Evolutionary conservation across 1,140 invertebrate species (phyloP), one percentile per base, ranked within the genome.

Genomic region (Chironomus striatipennis): DNA sequence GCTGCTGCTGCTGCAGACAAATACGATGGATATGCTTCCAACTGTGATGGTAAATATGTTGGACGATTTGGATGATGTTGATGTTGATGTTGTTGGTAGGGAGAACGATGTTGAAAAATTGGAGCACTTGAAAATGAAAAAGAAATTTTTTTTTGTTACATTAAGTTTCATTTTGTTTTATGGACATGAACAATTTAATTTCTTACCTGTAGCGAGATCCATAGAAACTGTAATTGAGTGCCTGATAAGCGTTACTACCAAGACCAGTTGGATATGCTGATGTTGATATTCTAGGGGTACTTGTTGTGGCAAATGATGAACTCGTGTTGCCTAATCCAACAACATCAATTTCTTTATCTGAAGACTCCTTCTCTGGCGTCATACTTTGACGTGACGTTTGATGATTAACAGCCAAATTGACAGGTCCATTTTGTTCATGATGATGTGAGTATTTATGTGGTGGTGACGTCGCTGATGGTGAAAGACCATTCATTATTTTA

Each of bases 1-100:
- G 65, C 65, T 70, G 20, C 65, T 70, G 65, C 65, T 70, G 47
- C 47, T 3, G 47, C 47, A 12, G 65, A 70, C 18, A 70, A 18
- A 70, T 70, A 70, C 10, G 65, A 21, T 70, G 65, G 20, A 70
- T 70, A 70, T 20, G 47, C n/a, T 10, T 70, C 65, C 65, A 70
- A 70, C 20, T 70, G 65, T 18, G 65, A 70, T 70, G 65, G 65
- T 17, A 70, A 18, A 18, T 70, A 70, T 70, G 65, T 70, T 70
- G 65, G 65, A 70, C 65, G 65, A 70, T 17, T 70, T 70, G 65
- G 8, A 70, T 70, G 65, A 70, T 70, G 65, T 17, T 70, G 65
- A 8, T 17, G 8, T 20, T 70, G 65, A 70, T 70, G 65, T 17
- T 70, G 65, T 20, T 17, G 5, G 20, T 70, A 70, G 17, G 65